phyloP scores from a whole-genome alignment of 2,113 vertebrate species.

The Chitala chitala region DNA sequence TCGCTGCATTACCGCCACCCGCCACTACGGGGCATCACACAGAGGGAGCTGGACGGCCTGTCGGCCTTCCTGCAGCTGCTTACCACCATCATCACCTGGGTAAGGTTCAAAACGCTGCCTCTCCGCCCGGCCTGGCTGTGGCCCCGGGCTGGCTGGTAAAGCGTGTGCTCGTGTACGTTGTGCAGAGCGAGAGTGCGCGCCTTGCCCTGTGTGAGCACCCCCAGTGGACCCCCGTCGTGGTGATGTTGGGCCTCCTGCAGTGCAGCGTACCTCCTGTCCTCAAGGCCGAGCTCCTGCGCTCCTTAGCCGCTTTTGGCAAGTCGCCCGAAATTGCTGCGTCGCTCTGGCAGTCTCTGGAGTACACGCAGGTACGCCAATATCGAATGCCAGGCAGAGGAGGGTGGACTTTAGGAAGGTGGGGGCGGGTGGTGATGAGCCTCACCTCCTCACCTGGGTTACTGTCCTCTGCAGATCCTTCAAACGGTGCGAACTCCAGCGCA shows the following conservation, averaged over 20 bases:
- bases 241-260: slow-evolving; percentile 88
- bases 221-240: slow-evolving; percentile 94
- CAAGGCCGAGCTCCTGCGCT: slow-evolving; percentile 81
- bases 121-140: neutral
- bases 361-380: slow-evolving; percentile 76
- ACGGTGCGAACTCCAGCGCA: slow-evolving; percentile 84
- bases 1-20: slow-evolving; percentile 84
- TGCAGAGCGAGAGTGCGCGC: slow-evolving; percentile 90
- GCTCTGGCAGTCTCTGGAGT: slow-evolving; percentile 95
- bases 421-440: no score
- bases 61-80: slow-evolving; percentile 87
- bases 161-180: slow-evolving; percentile 13
- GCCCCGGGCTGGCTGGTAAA: neutral
- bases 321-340: slow-evolving; percentile 93
- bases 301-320: slow-evolving; percentile 85
- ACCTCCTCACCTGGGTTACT: slow-evolving; percentile 2
- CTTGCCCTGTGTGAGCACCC: slow-evolving; percentile 92
- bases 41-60: slow-evolving; percentile 89
- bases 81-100: slow-evolving; percentile 86
- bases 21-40: slow-evolving; percentile 88
- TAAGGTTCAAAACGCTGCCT: slow-evolving; percentile 42
- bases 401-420: no score
- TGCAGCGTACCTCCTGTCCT: slow-evolving; percentile 87
- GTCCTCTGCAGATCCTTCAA: slow-evolving; percentile 77
- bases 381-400: neutral